These are phyloP conservation scores for Brotogeris chrysoptera DNA, from an alignment of 2,797 vertebrate species.

Conservation along the genomic window DNA sequence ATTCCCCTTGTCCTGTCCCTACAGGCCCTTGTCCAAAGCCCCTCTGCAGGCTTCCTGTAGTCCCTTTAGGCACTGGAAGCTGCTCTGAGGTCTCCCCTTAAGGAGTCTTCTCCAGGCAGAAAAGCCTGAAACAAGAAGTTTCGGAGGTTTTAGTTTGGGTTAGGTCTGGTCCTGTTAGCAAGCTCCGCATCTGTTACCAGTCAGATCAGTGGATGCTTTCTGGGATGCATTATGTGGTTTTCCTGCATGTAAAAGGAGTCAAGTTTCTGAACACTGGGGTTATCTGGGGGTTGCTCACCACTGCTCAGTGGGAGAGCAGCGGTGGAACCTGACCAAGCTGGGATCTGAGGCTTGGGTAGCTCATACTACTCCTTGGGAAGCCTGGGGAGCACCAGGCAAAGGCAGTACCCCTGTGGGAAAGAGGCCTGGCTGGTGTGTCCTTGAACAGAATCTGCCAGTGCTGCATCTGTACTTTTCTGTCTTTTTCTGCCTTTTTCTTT, in stretches of 20 bases:
- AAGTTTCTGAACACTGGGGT: rapidly evolving
- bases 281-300: neutral
- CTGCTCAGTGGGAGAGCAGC: neutral
- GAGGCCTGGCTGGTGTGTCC: neutral
- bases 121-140: neutral
- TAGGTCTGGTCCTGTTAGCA: neutral
- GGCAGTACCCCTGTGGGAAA: neutral
- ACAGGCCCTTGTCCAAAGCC: neutral
- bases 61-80: neutral
- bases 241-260: neutral
- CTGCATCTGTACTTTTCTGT: neutral
- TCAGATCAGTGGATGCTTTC: rapidly evolving
- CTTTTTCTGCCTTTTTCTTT: too few relatives aligned
- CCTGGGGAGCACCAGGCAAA: neutral
- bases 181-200: neutral
- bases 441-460: neutral
- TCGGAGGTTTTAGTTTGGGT: neutral
- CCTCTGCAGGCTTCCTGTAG: neutral
- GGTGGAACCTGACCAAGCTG: neutral
- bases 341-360: neutral
- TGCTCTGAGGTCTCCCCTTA: neutral
- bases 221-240: neutral
- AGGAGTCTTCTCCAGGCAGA: neutral
- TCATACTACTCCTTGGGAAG: neutral
- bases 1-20: neutral